Base-by-base conservation (phyloP, 1,140 invertebrate species). In the Drosophila subpulchrella region DNA sequence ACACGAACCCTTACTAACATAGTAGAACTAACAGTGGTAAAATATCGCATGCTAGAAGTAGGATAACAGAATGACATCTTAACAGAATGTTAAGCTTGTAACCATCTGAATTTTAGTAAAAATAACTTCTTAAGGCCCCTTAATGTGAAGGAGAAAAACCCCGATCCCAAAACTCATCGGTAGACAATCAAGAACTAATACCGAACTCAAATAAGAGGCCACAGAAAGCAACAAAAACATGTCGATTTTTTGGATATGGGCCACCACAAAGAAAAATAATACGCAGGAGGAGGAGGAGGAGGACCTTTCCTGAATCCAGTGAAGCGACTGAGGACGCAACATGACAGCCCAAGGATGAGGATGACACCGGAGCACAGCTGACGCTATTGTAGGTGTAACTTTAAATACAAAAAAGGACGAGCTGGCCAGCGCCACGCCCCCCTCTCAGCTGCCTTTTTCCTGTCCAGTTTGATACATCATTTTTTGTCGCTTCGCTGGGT, bases 401-500 rank as follows among this genome's bases (percentile, higher is more conserved):
- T 79, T 56, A 75, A 84, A 84, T 76, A 79, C 72, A 79, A 83
- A 82, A 46, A 79, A 47, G 75, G 53, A 71, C 75, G 41, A 48
- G 39, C 51, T 53, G 73, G 41, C 41, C 53, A 50, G 11, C 46
- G 41, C 58, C 72, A 32, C 51, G 27, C 58, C 62, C n/a, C 12
- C 34, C 39, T 32, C 38, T 27, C 63, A 30, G 17, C 24, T 54
- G 44, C 72, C 38, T 50, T 47, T 57, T 47, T 67, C 57, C 63
- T 75, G 73, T 76, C 73, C 73, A 56, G 61, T 58, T 71, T 62
- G 65, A 73, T 75, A 83, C 65, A 79, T 83, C 81, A 83, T 85
- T 85, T 85, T 85, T 85, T 84, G 78, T 65, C 81, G 62, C 77
- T 80, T 85, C 67, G 73, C 63, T 81, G 78, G 77, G 55, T 48